A percentile compares a stretch with the other conserved stretches of the same genome.
Evolutionary conservation across 1,140 invertebrate genomes (phyloP).

Genomic region (Charaxes varanes): DNA sequence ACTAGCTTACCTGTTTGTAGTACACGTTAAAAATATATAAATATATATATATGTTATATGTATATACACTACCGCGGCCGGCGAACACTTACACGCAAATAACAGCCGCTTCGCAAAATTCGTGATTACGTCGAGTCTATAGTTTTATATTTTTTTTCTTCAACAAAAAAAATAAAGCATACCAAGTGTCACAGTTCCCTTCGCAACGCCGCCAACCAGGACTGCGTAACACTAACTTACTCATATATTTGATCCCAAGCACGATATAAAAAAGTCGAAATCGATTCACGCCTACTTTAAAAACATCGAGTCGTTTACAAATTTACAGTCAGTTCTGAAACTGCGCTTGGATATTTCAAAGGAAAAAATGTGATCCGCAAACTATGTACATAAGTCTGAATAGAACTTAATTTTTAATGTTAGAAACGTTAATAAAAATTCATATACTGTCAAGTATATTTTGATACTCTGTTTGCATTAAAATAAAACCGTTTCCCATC

Average conservation of each 20-base stretch:
- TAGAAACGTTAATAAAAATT: no score
- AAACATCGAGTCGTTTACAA: conserved; percentile 14
- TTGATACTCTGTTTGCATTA: no score
- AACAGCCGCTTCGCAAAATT: conserved; percentile 53
- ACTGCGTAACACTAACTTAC: conserved; percentile 45
- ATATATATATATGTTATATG: no score
- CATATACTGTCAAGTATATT: no score
- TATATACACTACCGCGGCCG: conserved; percentile 47
- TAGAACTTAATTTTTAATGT: no score
- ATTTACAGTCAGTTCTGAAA: conserved; percentile 4
- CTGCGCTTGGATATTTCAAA: background rate
- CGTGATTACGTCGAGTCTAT: conserved; percentile 48
- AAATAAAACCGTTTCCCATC: no score
- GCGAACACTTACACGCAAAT: conserved; percentile 34
- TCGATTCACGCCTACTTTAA: conserved; percentile 13
- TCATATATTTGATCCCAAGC: conserved; percentile 67
- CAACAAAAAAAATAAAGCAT: conserved; percentile 19
- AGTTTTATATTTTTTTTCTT: conserved; percentile 10
- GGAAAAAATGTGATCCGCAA: no score
- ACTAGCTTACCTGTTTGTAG: conserved; percentile 5
- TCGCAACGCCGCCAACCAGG: background rate
- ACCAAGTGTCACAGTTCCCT: conserved; percentile 16
- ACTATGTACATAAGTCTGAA: no score
- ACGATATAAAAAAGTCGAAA: conserved; percentile 52
- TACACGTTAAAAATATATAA: conserved; percentile 14